These are phyloP conservation scores for Drosophila hamatofila DNA, from an alignment of 2,888 invertebrate genomes.

Conservation along the genomic window DNA sequence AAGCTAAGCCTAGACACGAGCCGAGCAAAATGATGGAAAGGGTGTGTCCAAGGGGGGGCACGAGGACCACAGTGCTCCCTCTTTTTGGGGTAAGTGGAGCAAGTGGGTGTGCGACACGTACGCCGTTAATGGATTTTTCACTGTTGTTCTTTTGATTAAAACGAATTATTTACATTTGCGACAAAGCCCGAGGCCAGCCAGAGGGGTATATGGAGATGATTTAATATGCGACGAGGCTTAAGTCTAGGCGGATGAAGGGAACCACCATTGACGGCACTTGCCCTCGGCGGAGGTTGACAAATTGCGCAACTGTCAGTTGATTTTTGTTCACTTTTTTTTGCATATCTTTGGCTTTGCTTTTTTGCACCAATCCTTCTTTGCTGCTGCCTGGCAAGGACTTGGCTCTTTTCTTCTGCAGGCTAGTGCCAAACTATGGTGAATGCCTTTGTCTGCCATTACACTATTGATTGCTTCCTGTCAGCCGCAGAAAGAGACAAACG, in stretches of 20 bases:
- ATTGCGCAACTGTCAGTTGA: slow-evolving; percentile 54
- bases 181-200: slow-evolving; percentile 16
- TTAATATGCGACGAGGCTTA: slow-evolving; percentile 20
- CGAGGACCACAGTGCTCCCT: no score
- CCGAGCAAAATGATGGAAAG: not conserved
- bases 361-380: not conserved
- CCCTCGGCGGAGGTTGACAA: slow-evolving; percentile 60
- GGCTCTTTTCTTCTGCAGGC: slow-evolving; percentile 9
- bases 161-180: slow-evolving; percentile 68
- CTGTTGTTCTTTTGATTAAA: slow-evolving; percentile 68
- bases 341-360: not conserved
- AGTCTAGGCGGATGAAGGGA: slow-evolving; percentile 3
- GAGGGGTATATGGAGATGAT: not conserved
- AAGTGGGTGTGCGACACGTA: slow-evolving; percentile 87
- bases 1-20: slow-evolving; percentile 33
- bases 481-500: slow-evolving; percentile 68
- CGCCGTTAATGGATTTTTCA: slow-evolving; percentile 67
- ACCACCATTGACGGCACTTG: not conserved
- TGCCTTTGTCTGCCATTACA: slow-evolving; percentile 78
- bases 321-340: slow-evolving; percentile 36
- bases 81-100: slow-evolving; percentile 23
- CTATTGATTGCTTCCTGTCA: slow-evolving; percentile 82
- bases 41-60: no score
- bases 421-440: slow-evolving; percentile 53
- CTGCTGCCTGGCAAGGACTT: not conserved